These are phyloP conservation scores for Orycteropus afer DNA, from an alignment of 2,113 vertebrate genomes.

Conservation along the genomic window DNA sequence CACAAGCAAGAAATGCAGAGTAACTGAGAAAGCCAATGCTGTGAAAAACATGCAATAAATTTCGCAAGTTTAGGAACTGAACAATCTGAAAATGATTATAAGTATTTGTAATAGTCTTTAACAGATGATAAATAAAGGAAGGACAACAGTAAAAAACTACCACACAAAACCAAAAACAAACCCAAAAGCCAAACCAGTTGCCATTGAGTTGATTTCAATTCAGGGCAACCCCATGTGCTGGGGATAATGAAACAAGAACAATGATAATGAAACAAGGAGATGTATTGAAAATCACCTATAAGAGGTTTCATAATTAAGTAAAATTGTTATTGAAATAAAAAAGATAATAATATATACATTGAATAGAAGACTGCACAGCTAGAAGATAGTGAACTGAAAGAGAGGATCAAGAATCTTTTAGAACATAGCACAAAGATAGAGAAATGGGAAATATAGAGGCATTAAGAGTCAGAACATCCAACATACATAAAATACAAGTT, in stretches of 20 bases:
- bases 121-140: background rate
- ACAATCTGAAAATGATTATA: background rate
- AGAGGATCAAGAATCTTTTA: background rate
- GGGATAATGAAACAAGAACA: background rate
- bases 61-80: background rate
- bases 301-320: background rate
- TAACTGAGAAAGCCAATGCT: background rate
- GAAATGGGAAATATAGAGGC: background rate
- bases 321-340: background rate
- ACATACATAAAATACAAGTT: background rate
- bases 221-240: background rate
- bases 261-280: background rate
- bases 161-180: no score
- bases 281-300: slow-evolving; percentile 5
- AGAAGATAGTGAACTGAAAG: background rate
- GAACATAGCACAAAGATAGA: background rate
- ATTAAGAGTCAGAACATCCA: background rate
- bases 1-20: background rate
- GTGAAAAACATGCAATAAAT: background rate
- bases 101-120: background rate
- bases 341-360: background rate
- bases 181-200: no score
- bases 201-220: background rate
- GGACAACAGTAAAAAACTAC: no score
- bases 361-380: background rate